phyloP scores from a whole-genome alignment of 2,113 vertebrate species.

The Bufo bufo region DNA sequence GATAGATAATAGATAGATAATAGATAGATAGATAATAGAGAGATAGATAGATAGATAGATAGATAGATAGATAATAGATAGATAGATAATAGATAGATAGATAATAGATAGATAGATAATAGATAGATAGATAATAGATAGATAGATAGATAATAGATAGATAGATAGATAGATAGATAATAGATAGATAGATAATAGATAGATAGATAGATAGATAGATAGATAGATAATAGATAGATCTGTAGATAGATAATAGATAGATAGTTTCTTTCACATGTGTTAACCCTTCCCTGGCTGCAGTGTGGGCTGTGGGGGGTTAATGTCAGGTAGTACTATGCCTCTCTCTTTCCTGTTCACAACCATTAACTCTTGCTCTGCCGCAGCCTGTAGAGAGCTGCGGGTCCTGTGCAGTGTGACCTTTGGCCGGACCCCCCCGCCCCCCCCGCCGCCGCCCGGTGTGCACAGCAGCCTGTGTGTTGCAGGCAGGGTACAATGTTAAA shows the following conservation, averaged over 20 bases:
- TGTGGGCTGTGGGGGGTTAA: background rate
- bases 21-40: background rate
- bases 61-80: conserved; percentile 8
- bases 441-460: no score
- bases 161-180: no score
- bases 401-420: background rate
- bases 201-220: no score
- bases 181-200: no score
- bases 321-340: background rate
- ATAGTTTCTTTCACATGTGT: background rate
- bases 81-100: background rate
- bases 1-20: background rate
- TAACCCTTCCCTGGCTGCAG: background rate
- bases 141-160: no score
- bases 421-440: background rate
- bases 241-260: background rate
- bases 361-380: background rate
- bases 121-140: no score
- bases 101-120: no score
- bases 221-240: conserved; percentile 2
- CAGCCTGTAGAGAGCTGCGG: no score
- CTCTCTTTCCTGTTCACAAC: background rate
- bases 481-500: conserved; percentile 91
- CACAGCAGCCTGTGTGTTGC: background rate
- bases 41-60: background rate